A percentile compares a stretch with the other conserved stretches of the same genome.
These are phyloP conservation scores for Florisuga fusca DNA, from an alignment of 2,797 vertebrate species.

Conservation along the genomic window DNA sequence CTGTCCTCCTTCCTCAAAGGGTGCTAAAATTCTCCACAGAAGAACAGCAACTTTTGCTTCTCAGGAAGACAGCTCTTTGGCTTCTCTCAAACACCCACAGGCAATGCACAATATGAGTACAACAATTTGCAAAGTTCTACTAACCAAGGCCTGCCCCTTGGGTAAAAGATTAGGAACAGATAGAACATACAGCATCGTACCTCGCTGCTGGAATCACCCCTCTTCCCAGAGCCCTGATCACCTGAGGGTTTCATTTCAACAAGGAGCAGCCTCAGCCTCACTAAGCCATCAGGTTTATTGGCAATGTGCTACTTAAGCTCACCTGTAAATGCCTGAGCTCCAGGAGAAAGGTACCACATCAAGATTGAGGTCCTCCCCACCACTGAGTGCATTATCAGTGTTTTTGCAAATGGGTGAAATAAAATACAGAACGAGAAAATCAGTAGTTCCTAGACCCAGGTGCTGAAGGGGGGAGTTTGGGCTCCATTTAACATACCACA, in stretches of 20 bases:
- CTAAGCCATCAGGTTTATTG: background rate
- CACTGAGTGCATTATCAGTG: background rate
- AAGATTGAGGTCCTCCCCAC: background rate
- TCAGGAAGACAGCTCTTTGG: background rate
- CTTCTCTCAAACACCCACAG: background rate
- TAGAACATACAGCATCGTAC: background rate
- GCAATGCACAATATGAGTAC: background rate
- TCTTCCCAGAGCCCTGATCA: background rate
- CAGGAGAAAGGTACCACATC: background rate
- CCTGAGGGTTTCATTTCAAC: accelerated
- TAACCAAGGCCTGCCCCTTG: background rate
- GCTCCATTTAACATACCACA: accelerated
- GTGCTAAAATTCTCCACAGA: background rate
- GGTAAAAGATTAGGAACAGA: background rate
- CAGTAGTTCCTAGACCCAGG: background rate
- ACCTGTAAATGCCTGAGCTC: background rate
- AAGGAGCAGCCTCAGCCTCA: background rate
- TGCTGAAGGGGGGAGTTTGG: background rate
- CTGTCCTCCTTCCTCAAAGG: background rate
- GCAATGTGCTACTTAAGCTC: background rate
- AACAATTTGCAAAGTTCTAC: background rate
- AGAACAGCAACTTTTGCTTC: constrained; percentile 1
- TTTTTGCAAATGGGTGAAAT: background rate
- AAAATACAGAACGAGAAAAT: background rate
- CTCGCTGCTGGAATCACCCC: background rate